A percentile compares a stretch with the other conserved stretches of the same genome.
phyloP scores from a whole-genome alignment of 2,888 invertebrate species.

The Deroplatys truncata region DNA sequence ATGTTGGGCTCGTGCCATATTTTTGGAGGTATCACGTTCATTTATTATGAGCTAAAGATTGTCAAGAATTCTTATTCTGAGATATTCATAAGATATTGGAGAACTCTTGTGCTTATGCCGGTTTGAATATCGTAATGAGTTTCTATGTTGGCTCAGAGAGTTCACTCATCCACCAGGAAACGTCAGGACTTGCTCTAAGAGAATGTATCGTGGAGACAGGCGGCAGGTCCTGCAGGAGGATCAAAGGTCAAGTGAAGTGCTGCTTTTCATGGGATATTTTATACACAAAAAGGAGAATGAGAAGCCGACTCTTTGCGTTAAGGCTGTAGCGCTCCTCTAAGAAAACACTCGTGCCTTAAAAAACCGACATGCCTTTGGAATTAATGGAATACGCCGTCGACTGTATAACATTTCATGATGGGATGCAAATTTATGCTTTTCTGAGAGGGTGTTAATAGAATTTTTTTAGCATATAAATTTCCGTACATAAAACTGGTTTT shows the following conservation, averaged over 20 bases:
- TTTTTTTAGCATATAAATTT: too few relatives aligned
- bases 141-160: not conserved
- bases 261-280: not conserved
- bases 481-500: too few relatives aligned
- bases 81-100: too few relatives aligned
- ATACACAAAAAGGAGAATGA: not conserved
- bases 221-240: not conserved
- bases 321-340: not conserved
- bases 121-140: not conserved
- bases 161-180: not conserved
- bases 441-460: too few relatives aligned
- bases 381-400: too few relatives aligned
- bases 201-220: not conserved
- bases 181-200: slow-evolving; percentile 21
- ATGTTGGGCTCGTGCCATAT: too few relatives aligned
- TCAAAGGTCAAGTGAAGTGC: not conserved
- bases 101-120: too few relatives aligned
- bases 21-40: too few relatives aligned
- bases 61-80: too few relatives aligned
- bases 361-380: not conserved
- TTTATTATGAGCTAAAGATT: too few relatives aligned
- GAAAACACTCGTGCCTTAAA: not conserved
- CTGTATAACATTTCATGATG: too few relatives aligned
- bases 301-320: not conserved
- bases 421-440: too few relatives aligned